A percentile compares a stretch with the other conserved stretches of the same genome.
These are phyloP conservation scores for Caenorhabditis panamensis DNA, from an alignment of 2,888 invertebrate species.

Conservation along the genomic window DNA sequence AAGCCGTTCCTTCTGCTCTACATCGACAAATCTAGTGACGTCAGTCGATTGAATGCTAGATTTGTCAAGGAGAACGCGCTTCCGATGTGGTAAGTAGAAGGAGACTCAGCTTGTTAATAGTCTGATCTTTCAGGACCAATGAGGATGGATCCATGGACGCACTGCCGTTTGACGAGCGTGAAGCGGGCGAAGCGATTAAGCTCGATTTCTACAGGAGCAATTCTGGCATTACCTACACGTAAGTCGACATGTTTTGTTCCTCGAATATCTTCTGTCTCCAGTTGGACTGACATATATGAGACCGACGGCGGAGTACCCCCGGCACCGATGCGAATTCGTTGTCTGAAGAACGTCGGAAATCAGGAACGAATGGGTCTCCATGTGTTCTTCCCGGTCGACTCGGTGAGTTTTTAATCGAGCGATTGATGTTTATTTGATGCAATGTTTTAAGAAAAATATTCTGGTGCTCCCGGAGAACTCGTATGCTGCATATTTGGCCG, in stretches of 20 bases:
- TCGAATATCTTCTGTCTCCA: constrained; percentile 2
- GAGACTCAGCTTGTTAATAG: too few species aligned
- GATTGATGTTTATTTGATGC: too few species aligned
- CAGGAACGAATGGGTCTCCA: neutral
- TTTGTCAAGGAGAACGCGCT: neutral
- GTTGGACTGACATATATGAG: constrained; percentile 19
- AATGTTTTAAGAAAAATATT: too few species aligned
- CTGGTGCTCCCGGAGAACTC: too few species aligned
- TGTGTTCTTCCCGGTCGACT: neutral
- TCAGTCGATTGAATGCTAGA: neutral
- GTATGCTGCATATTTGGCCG: too few species aligned
- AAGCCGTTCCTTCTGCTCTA: constrained; percentile 24
- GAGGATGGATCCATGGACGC: too few species aligned
- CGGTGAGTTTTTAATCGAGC: neutral
- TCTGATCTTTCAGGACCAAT: too few species aligned
- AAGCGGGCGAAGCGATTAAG: constrained; percentile 14
- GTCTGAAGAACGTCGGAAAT: neutral
- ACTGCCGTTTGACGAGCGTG: neutral
- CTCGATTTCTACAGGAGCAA: constrained; percentile 17
- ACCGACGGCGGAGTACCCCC: neutral
- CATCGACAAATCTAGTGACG: neutral
- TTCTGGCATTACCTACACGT: constrained; percentile 10
- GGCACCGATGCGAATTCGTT: neutral
- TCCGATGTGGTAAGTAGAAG: constrained; percentile 8
- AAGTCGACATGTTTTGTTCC: neutral